Conservation (phyloP, 2,113 vertebrate genomes). For the Cinclus mexicanus region DNA sequence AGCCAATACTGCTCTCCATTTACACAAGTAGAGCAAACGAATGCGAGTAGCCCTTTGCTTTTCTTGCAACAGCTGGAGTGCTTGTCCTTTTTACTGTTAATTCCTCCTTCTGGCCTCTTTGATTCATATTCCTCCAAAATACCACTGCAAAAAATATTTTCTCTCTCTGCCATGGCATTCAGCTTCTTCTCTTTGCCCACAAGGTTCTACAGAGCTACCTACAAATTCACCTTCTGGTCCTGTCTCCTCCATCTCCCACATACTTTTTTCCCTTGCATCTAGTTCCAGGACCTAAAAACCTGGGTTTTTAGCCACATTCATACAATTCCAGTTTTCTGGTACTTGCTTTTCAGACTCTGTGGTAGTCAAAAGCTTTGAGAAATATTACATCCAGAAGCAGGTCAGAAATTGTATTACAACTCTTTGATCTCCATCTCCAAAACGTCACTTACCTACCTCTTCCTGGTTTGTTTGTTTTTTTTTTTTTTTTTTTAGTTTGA, state of each 20-base stretch:
- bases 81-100: background rate
- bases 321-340: background rate
- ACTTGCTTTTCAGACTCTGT: background rate
- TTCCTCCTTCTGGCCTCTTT: conserved; percentile 17
- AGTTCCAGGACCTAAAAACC: background rate
- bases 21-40: background rate
- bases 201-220: background rate
- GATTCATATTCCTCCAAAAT: background rate
- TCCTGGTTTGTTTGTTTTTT: background rate
- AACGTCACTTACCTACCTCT: background rate
- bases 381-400: background rate
- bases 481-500: background rate
- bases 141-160: background rate
- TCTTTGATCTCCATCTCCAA: background rate
- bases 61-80: background rate
- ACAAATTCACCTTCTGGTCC: background rate
- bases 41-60: background rate
- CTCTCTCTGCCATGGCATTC: background rate
- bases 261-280: background rate
- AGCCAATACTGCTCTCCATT: background rate
- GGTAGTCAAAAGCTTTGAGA: background rate
- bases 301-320: background rate
- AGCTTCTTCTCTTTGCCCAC: background rate
- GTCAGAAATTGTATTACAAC: background rate
- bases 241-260: background rate